Evolutionary conservation across 2,113 vertebrate genomes (phyloP), one percentile per base, ranked within the genome.

Genomic region (Vidua chalybeata): DNA sequence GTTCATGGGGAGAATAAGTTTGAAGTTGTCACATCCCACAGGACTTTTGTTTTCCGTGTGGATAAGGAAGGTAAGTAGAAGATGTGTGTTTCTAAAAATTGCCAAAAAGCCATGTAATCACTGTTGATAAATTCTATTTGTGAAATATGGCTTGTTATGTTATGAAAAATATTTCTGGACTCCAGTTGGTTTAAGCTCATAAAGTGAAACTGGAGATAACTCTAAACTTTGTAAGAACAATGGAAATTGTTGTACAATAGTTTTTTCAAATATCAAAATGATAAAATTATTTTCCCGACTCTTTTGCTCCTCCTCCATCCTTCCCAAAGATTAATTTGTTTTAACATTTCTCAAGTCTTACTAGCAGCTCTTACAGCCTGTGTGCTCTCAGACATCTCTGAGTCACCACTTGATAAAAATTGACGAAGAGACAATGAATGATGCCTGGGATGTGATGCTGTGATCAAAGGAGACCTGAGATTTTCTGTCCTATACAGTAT

Each of bases 1-100:
- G 96, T 97, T 92, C 97, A 98, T 1, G 98, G 99, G 24, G 99
- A 99, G 89, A 99, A 98, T 97, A 99, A 98, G 97, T 99, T 99
- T 92, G 99, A 99, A 97, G 98, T 99, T 48, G 97, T 99, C 95
- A 99, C 99, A 62, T 97, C 98, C 77, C 98, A 99, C 6, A 98
- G 99, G 94, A 99, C 98, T 86, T 99, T 99, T 89, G 97, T 99
- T 39, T 99, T 99, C 92, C 98, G 99, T 68, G 98, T 98, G 39
- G 99, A 99, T 89, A 99, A 98, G 97, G 99, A 99, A 98, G 99
- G 99, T 99, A 98, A 96, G 96, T 67, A 87, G 55, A 79, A 54
- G 14, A 33, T 11, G 17, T 28, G 22, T 76, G 22, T 31, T 73
- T 75, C 49, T 56, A 68, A 30, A 39, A 54, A 49, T 63, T 77